These are phyloP conservation scores for Cettia cetti DNA, from an alignment of 2,113 vertebrate species.

Conservation along the genomic window DNA sequence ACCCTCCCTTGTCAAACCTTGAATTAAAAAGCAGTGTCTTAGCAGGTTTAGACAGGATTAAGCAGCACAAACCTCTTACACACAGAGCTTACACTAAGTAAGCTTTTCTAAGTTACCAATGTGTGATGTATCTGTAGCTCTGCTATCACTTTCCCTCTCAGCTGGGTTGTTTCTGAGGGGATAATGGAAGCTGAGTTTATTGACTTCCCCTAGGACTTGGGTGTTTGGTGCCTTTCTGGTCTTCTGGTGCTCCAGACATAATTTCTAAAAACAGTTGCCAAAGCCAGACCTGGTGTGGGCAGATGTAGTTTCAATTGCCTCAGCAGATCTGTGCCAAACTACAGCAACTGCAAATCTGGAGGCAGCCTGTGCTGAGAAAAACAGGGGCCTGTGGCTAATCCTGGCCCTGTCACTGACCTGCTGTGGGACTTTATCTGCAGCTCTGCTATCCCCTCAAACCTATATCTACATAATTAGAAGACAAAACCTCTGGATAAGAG, in stretches of 20 bases:
- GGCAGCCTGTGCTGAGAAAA: not conserved
- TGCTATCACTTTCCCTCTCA: not conserved
- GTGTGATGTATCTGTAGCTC: not conserved
- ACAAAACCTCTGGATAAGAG: not conserved
- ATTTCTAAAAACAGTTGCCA: not conserved
- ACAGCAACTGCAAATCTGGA: not conserved
- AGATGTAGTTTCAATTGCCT: not conserved
- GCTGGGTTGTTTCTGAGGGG: not conserved
- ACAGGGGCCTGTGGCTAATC: not conserved
- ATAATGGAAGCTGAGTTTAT: not conserved
- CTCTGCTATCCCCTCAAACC: not conserved
- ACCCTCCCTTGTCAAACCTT: not conserved
- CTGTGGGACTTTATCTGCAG: not conserved
- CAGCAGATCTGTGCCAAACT: not conserved
- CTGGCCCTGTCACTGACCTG: not conserved
- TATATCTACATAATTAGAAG: not conserved
- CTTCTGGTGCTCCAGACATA: not conserved
- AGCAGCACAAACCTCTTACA: slow-evolving; percentile 29
- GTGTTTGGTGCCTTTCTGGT: not conserved
- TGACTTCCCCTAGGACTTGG: not conserved
- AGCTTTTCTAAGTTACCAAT: slow-evolving; percentile 23
- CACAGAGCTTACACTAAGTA: not conserved
- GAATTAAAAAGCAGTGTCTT: slow-evolving; percentile 31
- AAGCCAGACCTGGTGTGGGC: not conserved
- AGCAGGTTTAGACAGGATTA: slow-evolving; percentile 36